Base-by-base conservation (phyloP, 2,888 invertebrate genomes). In the Plemyria rubiginata region DNA sequence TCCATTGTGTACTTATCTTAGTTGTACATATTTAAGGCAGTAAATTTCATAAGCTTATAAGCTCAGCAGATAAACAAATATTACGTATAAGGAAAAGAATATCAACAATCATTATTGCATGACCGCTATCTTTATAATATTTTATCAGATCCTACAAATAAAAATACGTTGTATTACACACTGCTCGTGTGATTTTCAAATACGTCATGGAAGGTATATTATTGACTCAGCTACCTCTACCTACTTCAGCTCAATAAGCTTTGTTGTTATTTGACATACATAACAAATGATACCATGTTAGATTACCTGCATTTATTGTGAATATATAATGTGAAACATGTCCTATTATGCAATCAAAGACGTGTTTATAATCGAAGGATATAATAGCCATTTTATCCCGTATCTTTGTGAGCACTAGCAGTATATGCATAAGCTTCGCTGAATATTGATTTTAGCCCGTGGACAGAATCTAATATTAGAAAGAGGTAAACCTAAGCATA, bases 111-210 rank as follows among this genome's bases (percentile, higher is more conserved):
- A 22, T 22, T 22, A 56, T 22, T 36, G 13, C 15, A 28, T 8
- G 40, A 32, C 40, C 57, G 65, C 60, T 69, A 70, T 72, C 70
- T 68, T 32, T 70, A 71, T 75, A 68, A 66, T 32, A 45, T 29
- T 9, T 68, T 72, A 79, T 79, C 76, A 66, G 63, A 70, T 69
- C 69, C 67, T 60, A 66, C 50, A 56, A 62, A 67, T 70, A 74
- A 74, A 78, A 70, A 69, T 67, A 68, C 49, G 8, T 13, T 15
- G 15, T 22, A 50, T 40, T 51, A 58, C 69, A 64, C 67, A 22
- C 22, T 22, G 22, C 22, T 22, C 22, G 22, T 1, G 22, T 3
- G 52, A 61, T 62, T 63, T 13, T 59, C 62, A 63, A 53, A 48
- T 46, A 54, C 58, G 43, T 54, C 62, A 58, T 50, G 32, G 41